These are phyloP conservation scores for Girardia tigrina DNA, from an alignment of 2,888 invertebrate species.

Conservation along the genomic window DNA sequence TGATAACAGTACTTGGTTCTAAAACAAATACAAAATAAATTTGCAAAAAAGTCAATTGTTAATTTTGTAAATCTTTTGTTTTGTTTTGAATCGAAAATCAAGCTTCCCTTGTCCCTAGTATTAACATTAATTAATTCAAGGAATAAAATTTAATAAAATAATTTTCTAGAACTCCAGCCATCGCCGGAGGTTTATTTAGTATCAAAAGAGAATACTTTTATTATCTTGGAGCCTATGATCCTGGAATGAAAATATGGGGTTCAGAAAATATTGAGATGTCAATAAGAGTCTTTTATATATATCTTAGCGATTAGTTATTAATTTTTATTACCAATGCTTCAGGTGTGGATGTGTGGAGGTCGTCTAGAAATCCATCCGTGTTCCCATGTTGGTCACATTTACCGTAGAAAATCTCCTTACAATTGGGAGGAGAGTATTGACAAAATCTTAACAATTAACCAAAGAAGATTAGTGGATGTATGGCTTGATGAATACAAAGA, in stretches of 20 bases:
- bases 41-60: no score
- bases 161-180: background rate
- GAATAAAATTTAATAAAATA: background rate
- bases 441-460: background rate
- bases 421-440: background rate
- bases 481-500: background rate
- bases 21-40: no score
- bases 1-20: no score
- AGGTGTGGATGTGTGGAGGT: background rate
- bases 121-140: no score
- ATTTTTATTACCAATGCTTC: background rate
- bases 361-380: background rate
- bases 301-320: background rate
- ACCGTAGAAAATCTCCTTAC: background rate
- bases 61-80: no score
- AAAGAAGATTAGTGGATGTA: background rate
- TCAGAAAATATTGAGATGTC: background rate
- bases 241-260: background rate
- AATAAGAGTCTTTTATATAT: background rate
- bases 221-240: background rate
- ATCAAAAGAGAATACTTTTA: background rate
- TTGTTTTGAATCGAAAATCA: no score
- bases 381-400: background rate
- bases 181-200: background rate
- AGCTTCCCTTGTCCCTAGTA: no score